Evolutionary conservation across 2,113 vertebrate species (phyloP).

Genomic region (Casuarius casuarius): DNA sequence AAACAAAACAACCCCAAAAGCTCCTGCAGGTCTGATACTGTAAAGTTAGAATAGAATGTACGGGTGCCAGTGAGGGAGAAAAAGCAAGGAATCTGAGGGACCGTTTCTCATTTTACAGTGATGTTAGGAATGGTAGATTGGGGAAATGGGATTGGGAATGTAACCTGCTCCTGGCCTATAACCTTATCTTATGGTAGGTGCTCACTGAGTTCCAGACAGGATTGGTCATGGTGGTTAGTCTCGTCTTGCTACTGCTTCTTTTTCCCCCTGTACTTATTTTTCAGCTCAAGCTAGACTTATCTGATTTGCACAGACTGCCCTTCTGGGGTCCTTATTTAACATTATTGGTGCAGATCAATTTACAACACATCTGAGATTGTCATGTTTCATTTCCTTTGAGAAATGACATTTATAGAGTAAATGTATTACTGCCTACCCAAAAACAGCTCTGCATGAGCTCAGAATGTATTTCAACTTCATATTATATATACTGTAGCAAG

Average conservation of each 20-base stretch:
- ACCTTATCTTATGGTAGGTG: neutral
- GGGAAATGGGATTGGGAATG: neutral
- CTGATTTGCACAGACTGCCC: neutral
- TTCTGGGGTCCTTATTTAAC: neutral
- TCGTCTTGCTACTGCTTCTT: neutral
- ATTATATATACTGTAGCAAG: neutral
- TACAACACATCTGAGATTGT: neutral
- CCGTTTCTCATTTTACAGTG: neutral
- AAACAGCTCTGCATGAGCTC: neutral
- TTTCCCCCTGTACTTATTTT: neutral
- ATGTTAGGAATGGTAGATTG: neutral
- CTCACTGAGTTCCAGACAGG: neutral
- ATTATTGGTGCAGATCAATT: neutral
- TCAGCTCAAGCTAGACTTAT: neutral
- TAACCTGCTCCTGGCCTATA: neutral
- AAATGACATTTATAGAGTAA: slow-evolving; percentile 4
- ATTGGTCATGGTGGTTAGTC: neutral
- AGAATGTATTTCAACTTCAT: neutral
- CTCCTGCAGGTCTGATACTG: neutral
- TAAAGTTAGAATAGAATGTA: neutral
- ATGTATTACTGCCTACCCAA: neutral
- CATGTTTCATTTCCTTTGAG: slow-evolving; percentile 21
- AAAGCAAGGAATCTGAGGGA: neutral
- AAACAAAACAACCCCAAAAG: neutral
- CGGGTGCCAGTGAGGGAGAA: neutral